Evolutionary conservation across 2,113 vertebrate genomes (phyloP), one percentile per base, ranked within the genome.

Genomic region (Octodon degus): DNA sequence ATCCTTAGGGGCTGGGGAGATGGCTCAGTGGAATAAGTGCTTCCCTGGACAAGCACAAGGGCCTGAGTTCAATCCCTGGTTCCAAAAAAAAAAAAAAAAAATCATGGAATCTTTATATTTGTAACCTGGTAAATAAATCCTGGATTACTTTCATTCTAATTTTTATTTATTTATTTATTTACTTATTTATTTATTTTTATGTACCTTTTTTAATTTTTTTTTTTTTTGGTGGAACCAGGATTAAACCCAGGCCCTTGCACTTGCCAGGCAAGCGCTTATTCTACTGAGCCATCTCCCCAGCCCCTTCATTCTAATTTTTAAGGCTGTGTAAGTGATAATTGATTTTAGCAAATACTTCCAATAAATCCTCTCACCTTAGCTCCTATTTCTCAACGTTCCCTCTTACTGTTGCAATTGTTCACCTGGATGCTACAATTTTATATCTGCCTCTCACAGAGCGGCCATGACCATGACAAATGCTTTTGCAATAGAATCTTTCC

Each of bases 401-500:
- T 91, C 12, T 76, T 65, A 24, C 13, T 0, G 12, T 85, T 37
- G 50, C 62, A 32, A 3, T 60, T 58, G 47, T 50, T 89, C 13
- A 68, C 65, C 62, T 77, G 13, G 53, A 84, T 9, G 22, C 24
- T 67, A 0, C 93, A 37, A 92, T 76, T 94, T 93, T 30, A 81
- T 91, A 85, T 50, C 87, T 81, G 82, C 11, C 65, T 27, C 25
- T 93, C 58, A 27, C 63, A 74, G 22, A 88, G 16, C 27, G 90
- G 37, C 32, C 34, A 84, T 30, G 67, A 89, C 30, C 25, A 53
- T 87, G 43, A 79, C 34, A 90, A 89, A 70, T 92, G 5, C 43
- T 89, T 96, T 94, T 68, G 74, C 85, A 86, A 37, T 92, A 34
- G 86, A 53, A 65, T 47, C 65, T 82, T 94, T 89, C 37, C 58